A percentile compares a stretch with the other conserved stretches of the same genome.
phyloP scores from a whole-genome alignment of 1,140 invertebrate genomes.

The Ooceraea biroi region DNA sequence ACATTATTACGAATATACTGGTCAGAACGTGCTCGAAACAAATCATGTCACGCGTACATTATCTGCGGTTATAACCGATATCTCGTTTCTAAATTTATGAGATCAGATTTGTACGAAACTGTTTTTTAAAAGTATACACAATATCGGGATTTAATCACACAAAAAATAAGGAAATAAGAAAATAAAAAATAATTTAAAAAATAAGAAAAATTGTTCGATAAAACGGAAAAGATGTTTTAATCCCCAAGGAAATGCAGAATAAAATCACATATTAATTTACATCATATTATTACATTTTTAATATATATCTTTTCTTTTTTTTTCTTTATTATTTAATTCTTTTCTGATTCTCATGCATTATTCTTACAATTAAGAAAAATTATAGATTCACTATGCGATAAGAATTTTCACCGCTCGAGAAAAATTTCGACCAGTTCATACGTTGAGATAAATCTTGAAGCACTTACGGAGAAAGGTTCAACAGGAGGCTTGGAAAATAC shows the following conservation, averaged over 20 bases:
- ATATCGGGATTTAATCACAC: too few relatives aligned
- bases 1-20: constrained; percentile 38
- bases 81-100: constrained; percentile 35
- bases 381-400: not conserved
- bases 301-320: not conserved
- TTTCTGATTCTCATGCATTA: not conserved
- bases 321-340: not conserved
- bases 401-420: not conserved
- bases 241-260: not conserved
- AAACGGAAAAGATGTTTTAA: not conserved
- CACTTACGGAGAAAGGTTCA: constrained; percentile 10
- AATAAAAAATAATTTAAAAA: not conserved
- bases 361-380: not conserved
- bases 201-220: not conserved
- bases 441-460: constrained; percentile 18
- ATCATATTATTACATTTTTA: constrained; percentile 16
- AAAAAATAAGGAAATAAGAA: not conserved
- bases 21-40: not conserved
- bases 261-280: constrained; percentile 12
- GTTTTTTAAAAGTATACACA: not conserved
- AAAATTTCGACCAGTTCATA: not conserved
- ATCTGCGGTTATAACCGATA: not conserved
- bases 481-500: constrained; percentile 10
- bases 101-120: not conserved
- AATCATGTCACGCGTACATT: not conserved